Conservation (phyloP, 2,113 vertebrate species). For the Nothocercus julius region DNA sequence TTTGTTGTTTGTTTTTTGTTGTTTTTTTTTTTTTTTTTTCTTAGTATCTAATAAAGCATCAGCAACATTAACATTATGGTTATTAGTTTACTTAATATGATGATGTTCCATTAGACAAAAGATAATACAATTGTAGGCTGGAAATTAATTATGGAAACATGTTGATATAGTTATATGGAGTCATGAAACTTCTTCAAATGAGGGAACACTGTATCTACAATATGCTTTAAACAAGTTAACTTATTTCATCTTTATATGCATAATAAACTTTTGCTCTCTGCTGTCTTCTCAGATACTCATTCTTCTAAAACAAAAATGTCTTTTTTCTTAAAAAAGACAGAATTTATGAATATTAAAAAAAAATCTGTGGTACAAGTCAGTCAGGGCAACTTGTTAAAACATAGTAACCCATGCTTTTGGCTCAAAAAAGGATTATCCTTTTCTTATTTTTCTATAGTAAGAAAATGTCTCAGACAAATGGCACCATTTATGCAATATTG, state of each 20-base stretch:
- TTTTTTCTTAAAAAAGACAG: not conserved
- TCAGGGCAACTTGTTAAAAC: not conserved
- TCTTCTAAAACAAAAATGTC: slow-evolving; percentile 9
- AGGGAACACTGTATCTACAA: slow-evolving; percentile 33
- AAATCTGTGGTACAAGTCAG: not conserved
- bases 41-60: slow-evolving; percentile 59
- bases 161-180: slow-evolving; percentile 66
- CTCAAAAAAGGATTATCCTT: not conserved
- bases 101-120: slow-evolving; percentile 65
- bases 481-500: not conserved
- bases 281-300: slow-evolving; percentile 50
- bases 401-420: not conserved
- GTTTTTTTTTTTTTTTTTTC: not conserved
- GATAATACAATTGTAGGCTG: slow-evolving; percentile 64
- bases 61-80: slow-evolving; percentile 62
- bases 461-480: not conserved
- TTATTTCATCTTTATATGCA: slow-evolving; percentile 23
- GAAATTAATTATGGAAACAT: slow-evolving; percentile 69
- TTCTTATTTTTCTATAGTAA: not conserved
- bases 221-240: slow-evolving; percentile 61
- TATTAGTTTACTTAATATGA: slow-evolving; percentile 67
- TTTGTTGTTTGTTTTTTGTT: not conserved
- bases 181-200: slow-evolving; percentile 67
- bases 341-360: not conserved
- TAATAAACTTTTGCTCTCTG: slow-evolving; percentile 49